These are phyloP conservation scores for Pocillopora verrucosa DNA, from an alignment of 64 coral and sea anemone species.

Conservation along the genomic window DNA sequence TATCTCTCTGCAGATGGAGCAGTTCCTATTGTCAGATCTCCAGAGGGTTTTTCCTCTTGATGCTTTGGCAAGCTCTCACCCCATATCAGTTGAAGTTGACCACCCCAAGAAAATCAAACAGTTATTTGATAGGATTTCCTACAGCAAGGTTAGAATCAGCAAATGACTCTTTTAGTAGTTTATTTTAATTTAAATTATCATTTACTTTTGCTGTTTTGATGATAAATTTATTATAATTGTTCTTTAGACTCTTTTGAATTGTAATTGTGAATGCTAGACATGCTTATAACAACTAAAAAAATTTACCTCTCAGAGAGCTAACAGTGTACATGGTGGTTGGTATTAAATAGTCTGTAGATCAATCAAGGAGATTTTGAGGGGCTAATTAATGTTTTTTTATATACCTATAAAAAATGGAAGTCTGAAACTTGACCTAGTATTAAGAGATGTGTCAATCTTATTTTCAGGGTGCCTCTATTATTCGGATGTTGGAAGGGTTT, in stretches of 20 bases:
- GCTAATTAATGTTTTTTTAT: too few species aligned
- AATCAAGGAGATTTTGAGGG: too few species aligned
- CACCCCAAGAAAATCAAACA: slow-evolving; percentile 93
- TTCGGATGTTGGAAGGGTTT: slow-evolving; percentile 73
- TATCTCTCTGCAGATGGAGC: slow-evolving; percentile 73
- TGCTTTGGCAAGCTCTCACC: slow-evolving; percentile 85
- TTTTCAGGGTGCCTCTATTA: slow-evolving; percentile 77
- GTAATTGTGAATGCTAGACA: too few species aligned
- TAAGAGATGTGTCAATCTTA: neutral
- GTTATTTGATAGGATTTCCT: slow-evolving; percentile 89
- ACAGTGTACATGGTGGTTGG: too few species aligned
- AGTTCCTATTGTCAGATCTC: slow-evolving; percentile 79
- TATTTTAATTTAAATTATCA: neutral
- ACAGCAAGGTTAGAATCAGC: slow-evolving; percentile 78
- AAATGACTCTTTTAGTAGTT: neutral
- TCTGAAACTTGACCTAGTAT: too few species aligned
- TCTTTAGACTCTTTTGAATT: too few species aligned
- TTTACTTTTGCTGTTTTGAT: neutral
- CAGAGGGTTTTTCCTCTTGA: slow-evolving; percentile 85
- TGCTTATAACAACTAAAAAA: too few species aligned
- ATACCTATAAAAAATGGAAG: too few species aligned
- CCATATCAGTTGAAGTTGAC: slow-evolving; percentile 92
- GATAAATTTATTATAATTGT: too few species aligned
- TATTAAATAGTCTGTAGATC: too few species aligned
- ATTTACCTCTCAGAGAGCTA: too few species aligned